Conservation (phyloP, 92 coral and sea anemone species). For the Epizoanthus stellaris region DNA sequence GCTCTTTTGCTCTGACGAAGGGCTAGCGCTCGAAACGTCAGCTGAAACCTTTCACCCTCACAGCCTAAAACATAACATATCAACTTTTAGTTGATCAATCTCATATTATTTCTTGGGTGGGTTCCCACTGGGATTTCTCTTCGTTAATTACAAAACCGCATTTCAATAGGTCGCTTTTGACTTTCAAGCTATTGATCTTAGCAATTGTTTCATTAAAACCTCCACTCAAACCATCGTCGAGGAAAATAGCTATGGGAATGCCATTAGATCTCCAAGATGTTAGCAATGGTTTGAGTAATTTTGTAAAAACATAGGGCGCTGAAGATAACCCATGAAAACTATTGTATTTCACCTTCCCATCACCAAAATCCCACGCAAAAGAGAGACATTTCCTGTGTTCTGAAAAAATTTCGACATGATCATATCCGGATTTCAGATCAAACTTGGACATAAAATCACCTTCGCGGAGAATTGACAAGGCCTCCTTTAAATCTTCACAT, state of each 20-base stretch:
- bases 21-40: too few species aligned
- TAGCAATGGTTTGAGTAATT: conserved; percentile 24
- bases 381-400: conserved; percentile 28
- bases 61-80: too few species aligned
- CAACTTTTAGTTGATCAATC: too few species aligned
- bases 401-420: background rate
- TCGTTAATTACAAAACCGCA: conserved; percentile 28
- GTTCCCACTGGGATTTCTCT: too few species aligned
- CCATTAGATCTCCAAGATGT: conserved; percentile 44
- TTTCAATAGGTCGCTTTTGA: conserved; percentile 36
- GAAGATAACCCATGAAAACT: conserved; percentile 29
- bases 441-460: conserved; percentile 41
- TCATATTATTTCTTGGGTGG: too few species aligned
- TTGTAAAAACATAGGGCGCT: conserved; percentile 41
- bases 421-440: conserved; percentile 30
- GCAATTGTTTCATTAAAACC: conserved; percentile 22
- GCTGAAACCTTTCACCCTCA: too few species aligned
- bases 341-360: conserved; percentile 10
- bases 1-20: too few species aligned
- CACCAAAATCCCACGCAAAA: conserved; percentile 50
- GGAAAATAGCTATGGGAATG: conserved; percentile 50
- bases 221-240: conserved; percentile 49
- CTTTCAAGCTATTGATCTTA: conserved; percentile 42
- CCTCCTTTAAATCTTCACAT: conserved; percentile 46
- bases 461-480: conserved; percentile 23